Percentiles rank a stretch among this genome's conserved stretches.
Conservation (phyloP, 2,888 invertebrate species). For the Dasypolia templi region DNA sequence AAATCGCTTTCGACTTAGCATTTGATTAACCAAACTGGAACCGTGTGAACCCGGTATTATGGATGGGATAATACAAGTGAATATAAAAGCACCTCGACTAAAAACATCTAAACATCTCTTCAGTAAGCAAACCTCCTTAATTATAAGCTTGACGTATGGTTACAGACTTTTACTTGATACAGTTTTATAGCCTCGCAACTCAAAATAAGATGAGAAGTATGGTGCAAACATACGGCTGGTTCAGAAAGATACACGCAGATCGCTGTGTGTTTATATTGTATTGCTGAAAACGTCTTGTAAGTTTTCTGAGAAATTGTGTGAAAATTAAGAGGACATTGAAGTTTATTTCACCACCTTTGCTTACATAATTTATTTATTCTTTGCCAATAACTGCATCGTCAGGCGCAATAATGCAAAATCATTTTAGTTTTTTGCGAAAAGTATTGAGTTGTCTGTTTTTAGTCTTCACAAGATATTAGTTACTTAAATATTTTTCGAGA, state of each 20-base stretch:
- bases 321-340: not conserved
- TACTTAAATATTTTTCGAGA: no score
- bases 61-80: no score
- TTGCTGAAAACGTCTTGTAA: not conserved
- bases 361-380: not conserved
- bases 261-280: constrained; percentile 16
- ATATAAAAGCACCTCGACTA: no score
- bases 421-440: not conserved
- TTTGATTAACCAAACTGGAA: no score
- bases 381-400: no score
- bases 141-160: constrained; percentile 39
- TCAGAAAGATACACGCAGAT: constrained; percentile 24
- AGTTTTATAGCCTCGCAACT: constrained; percentile 32
- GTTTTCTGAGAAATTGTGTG: not conserved
- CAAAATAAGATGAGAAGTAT: constrained; percentile 43
- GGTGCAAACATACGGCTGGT: constrained; percentile 22
- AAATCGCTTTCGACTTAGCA: no score
- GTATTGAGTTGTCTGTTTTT: not conserved
- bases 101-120: not conserved
- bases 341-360: no score
- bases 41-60: no score
- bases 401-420: not conserved
- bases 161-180: constrained; percentile 19
- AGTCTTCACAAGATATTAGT: no score
- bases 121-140: not conserved